A percentile compares a stretch with the other conserved stretches of the same genome.
Conservation (phyloP, 1,140 invertebrate genomes). For the Cydia pomonella region DNA sequence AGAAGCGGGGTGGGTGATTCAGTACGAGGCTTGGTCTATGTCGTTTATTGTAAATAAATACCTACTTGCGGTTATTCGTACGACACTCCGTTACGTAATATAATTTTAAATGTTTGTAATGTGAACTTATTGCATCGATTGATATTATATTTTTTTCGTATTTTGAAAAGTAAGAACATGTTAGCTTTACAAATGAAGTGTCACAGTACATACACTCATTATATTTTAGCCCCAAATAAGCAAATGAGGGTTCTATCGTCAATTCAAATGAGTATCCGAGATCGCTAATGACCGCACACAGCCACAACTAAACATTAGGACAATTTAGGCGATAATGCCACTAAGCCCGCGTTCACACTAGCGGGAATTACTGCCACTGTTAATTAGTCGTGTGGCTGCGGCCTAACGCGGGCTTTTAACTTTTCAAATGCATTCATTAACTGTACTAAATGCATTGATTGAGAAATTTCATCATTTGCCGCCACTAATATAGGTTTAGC, state of each 20-base stretch:
- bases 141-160: no score
- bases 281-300: conserved; percentile 62
- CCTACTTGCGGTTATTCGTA: neutral
- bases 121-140: no score
- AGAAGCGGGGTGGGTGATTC: conserved; percentile 5
- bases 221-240: neutral
- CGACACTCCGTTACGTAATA: neutral
- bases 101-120: no score
- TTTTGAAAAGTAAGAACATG: neutral
- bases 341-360: conserved; percentile 70
- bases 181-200: neutral
- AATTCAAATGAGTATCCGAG: conserved; percentile 56
- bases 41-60: conserved; percentile 1
- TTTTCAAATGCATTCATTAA: conserved; percentile 76
- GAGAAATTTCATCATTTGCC: conserved; percentile 49
- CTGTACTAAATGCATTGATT: conserved; percentile 60
- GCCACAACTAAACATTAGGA: conserved; percentile 75
- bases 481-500: conserved; percentile 53
- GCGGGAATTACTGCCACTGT: conserved; percentile 60
- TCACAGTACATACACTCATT: neutral
- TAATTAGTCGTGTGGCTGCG: conserved; percentile 68
- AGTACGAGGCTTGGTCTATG: neutral
- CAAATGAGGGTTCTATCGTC: conserved; percentile 19
- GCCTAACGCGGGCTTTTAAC: conserved; percentile 73
- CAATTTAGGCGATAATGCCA: conserved; percentile 74